Evolutionary conservation across 1,140 invertebrate species (phyloP).

Genomic region (Brachionus paranguensis): DNA sequence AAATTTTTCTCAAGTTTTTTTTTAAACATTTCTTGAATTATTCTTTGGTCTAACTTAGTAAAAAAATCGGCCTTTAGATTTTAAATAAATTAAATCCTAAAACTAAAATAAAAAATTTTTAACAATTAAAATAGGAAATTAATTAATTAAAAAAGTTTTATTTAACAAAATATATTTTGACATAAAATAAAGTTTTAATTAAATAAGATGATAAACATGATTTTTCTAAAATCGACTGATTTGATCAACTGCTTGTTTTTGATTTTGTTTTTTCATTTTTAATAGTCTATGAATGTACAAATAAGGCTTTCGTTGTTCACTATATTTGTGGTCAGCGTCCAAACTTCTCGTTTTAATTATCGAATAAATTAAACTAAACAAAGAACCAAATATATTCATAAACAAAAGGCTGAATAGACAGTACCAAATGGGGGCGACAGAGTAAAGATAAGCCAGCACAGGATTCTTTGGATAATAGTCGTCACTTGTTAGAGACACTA

Average conservation of each 20-base stretch:
- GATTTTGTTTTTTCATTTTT: not conserved
- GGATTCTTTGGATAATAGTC: constrained; percentile 14
- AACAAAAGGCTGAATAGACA: constrained; percentile 20
- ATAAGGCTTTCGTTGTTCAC: not conserved
- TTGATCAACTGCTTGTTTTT: not conserved
- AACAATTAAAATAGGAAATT: no score
- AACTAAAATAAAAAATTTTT: no score
- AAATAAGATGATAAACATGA: not conserved
- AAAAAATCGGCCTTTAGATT: no score
- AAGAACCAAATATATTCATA: not conserved
- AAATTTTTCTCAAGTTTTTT: no score
- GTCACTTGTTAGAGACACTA: not conserved
- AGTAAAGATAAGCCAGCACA: not conserved
- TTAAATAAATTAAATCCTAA: no score
- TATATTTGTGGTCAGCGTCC: not conserved
- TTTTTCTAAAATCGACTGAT: not conserved
- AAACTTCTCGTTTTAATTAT: not conserved
- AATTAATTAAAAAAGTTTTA: not conserved
- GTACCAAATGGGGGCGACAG: not conserved
- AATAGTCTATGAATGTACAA: not conserved
- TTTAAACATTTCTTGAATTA: no score
- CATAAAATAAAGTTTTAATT: no score
- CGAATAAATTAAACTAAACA: constrained; percentile 15
- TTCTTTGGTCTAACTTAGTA: no score
- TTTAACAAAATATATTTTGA: not conserved